Evolutionary conservation across 2,888 invertebrate species (phyloP), one percentile per base, ranked within the genome.

Genomic region (Didymodactylos carnosus): DNA sequence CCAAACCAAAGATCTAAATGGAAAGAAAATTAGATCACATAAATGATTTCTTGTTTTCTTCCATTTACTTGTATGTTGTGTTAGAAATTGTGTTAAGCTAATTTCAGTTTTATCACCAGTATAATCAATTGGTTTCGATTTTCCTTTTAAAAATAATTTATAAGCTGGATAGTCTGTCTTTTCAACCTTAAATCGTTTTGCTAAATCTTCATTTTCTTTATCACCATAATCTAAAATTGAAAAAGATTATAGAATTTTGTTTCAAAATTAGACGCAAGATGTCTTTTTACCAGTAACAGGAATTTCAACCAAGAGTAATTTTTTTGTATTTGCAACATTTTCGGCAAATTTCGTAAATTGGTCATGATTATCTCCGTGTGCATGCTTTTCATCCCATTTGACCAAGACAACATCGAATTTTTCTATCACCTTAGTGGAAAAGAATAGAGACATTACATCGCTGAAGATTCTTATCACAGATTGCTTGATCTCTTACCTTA

Each of bases 331-430:
- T 72, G 86, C 86, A 0, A 89, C 87, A 71, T 89, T 88, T 77
- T 88, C 88, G 0, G 92, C 90, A 71, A 94, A 87, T 78, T 88
- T 88, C 25, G 88, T 88, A 82, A 88, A 95, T 23, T 89, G 88
- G 78, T 94, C 93, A 79, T 94, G 94, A 81, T 93, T 92, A 14
- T 91, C 91, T 0, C 94, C 94, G 81, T 93, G 94, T 0, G 95
- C 62, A 84, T 91, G 95, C 0, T 92, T 90, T 39, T 91, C 90
- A 82, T 95, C 94, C 82, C 94, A 93, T 83, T 94, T 95, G 1
- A 94, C 88, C n/a, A 94, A 80, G 0, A 89, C 87, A 10, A 89
- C 90, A 78, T 89, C 88, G 82, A 93, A 94, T 82, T 89, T 90
- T 3, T 86, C 86, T 35, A 91, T 85, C 19, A 93, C 81, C 88